phyloP scores from a whole-genome alignment of 2,113 vertebrate species.

The Labeo catla region DNA sequence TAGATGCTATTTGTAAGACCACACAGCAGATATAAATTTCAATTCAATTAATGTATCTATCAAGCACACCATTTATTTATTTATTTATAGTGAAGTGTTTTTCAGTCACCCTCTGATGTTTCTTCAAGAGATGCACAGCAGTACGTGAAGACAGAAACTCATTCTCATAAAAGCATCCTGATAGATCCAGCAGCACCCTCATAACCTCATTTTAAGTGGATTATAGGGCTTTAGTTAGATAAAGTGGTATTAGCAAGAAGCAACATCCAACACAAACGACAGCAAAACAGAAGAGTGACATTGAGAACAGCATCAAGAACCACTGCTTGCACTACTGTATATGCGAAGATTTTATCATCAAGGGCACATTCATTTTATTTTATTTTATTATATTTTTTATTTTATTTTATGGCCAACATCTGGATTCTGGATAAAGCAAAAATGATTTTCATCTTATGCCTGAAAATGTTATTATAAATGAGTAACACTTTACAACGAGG shows the following conservation, averaged over 20 bases:
- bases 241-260: slow-evolving; percentile 15
- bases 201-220: slow-evolving; percentile 31
- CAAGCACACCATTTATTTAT: background rate
- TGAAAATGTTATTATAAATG: background rate
- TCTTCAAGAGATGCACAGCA: no score
- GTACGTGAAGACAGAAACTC: slow-evolving; percentile 15
- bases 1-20: background rate
- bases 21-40: background rate
- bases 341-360: no score
- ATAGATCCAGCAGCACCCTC: background rate
- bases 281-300: slow-evolving; percentile 7
- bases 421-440: no score
- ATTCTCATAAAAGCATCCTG: slow-evolving; percentile 27
- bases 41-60: background rate
- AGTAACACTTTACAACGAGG: background rate
- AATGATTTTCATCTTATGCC: background rate
- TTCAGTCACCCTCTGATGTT: background rate
- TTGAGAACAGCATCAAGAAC: background rate
- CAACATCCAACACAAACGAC: slow-evolving; percentile 7
- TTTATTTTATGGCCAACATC: no score
- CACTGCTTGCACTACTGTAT: background rate
- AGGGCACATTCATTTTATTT: no score
- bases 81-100: background rate
- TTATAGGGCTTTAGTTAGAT: slow-evolving; percentile 36
- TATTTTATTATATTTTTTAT: no score